phyloP scores from a whole-genome alignment of 2,797 vertebrate genomes.

The Eospalax fontanierii region DNA sequence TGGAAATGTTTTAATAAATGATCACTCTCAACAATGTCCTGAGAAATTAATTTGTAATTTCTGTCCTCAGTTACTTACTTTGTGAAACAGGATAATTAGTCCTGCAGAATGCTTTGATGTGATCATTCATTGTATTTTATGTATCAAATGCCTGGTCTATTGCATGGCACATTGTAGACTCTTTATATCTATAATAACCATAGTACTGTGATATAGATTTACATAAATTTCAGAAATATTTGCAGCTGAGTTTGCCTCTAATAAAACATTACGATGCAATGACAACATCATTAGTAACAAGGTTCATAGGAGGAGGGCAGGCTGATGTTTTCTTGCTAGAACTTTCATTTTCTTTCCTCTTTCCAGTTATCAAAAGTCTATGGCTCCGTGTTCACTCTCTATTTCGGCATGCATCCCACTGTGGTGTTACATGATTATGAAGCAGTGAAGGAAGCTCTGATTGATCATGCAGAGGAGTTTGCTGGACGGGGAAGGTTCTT shows the following conservation, averaged over 20 bases:
- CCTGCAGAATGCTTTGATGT: not conserved
- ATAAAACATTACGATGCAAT: not conserved
- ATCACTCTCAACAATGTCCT: not conserved
- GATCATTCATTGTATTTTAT: not conserved
- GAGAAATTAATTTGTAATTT: not conserved
- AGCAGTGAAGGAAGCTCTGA: too few species aligned
- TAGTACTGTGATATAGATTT: too few species aligned
- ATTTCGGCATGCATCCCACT: too few species aligned
- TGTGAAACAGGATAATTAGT: not conserved
- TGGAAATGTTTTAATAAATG: not conserved
- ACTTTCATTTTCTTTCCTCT: not conserved
- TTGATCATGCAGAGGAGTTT: too few species aligned
- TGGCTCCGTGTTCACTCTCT: too few species aligned
- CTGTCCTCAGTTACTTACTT: not conserved
- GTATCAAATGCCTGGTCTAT: not conserved
- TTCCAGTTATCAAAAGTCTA: constrained; percentile 78
- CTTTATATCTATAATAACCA: not conserved
- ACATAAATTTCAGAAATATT: not conserved
- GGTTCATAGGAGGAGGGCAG: not conserved
- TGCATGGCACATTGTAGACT: too few species aligned
- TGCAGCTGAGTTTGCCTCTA: not conserved
- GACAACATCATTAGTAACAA: not conserved
- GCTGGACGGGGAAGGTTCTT: constrained; percentile 59
- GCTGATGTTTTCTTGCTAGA: not conserved
- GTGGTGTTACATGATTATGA: too few species aligned